These are phyloP conservation scores for Thunnus thynnus DNA, from an alignment of 2,113 vertebrate genomes.

Conservation along the genomic window DNA sequence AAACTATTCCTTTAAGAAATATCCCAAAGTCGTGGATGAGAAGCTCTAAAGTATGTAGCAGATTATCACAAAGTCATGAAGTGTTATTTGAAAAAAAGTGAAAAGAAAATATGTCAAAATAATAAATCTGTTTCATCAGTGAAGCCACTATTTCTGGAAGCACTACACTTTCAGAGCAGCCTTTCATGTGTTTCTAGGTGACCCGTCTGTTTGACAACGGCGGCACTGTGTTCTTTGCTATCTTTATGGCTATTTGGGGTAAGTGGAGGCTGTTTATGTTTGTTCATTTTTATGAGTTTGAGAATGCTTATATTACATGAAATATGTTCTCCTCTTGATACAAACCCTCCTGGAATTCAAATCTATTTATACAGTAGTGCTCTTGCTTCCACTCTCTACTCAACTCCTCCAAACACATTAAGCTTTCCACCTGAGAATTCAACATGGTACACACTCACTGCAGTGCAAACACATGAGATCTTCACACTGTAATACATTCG, in stretches of 20 bases:
- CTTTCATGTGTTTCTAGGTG: slow-evolving; percentile 76
- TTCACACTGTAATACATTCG: slow-evolving; percentile 25
- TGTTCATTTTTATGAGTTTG: slow-evolving; percentile 21
- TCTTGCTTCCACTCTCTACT: slow-evolving; percentile 46
- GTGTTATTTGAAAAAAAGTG: slow-evolving; percentile 4
- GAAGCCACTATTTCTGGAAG: background rate
- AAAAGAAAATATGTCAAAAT: background rate
- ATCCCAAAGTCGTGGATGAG: background rate
- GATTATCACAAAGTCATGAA: background rate
- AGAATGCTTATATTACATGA: slow-evolving; percentile 12
- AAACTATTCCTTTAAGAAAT: background rate
- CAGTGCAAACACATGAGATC: slow-evolving; percentile 38
- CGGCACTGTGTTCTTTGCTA: slow-evolving; percentile 87
- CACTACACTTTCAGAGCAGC: background rate
- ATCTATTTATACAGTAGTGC: slow-evolving; percentile 51
- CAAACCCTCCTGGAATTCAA: slow-evolving; percentile 45
- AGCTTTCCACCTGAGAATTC: slow-evolving; percentile 51
- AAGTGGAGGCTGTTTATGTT: slow-evolving; percentile 55
- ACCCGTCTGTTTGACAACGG: slow-evolving; percentile 88
- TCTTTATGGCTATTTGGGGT: slow-evolving; percentile 90
- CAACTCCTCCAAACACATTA: slow-evolving; percentile 58
- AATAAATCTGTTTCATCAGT: background rate
- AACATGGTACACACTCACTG: slow-evolving; percentile 25
- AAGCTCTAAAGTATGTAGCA: background rate
- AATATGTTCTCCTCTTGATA: slow-evolving; percentile 14